Base-by-base conservation (phyloP, 2,888 invertebrate species). In the Drosophila gaucha region DNA sequence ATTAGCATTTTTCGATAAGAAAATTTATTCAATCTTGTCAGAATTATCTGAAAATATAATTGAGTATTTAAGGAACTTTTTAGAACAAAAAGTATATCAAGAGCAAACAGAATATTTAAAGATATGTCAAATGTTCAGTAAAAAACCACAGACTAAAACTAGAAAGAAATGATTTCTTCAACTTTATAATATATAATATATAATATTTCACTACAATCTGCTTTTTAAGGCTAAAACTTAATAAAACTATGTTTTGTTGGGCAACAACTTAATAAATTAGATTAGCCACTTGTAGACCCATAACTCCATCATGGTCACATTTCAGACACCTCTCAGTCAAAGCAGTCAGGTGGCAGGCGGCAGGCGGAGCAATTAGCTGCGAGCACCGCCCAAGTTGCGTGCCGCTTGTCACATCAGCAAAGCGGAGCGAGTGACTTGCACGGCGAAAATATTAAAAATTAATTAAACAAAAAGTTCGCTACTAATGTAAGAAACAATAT, bases 381-480 rank as follows among this genome's bases (percentile, higher is more conserved):
- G 56, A 72, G 76, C 69, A 66, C 62, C 86, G 67, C 83, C 86
- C 76, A 70, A 66, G 60, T 75, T 82, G 80, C 63, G 76, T 79
- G 86, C 69, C 66, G 76, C 86, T 69, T 82, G 86, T 86, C 86
- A 86, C 86, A 80, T 75, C 79, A 68, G 14, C 52, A 20, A 41
- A 52, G 30, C 33, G 28, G n/a, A 30, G 54, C 63, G 41, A 67
- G 54, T 67, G 74, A 55, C 59, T 67, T 67, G 68, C 57, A 33
- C 38, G 44, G 69, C 52, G 50, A 74, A 71, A 80, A 71, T 86
- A 82, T 86, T 84, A 78, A 84, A 86, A 83, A 86, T 80, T 84
- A 86, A 83, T 84, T 86, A 84, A 86, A 84, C 75, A 84, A 80
- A 75, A 86, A 77, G 72, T 80, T 77, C 38, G 67, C 69, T 50